Percentiles rank a stretch among this genome's conserved stretches.
These are phyloP conservation scores for Stichopus horrens DNA, from an alignment of 53 echinoderm and acorn worm species.

Conservation along the genomic window DNA sequence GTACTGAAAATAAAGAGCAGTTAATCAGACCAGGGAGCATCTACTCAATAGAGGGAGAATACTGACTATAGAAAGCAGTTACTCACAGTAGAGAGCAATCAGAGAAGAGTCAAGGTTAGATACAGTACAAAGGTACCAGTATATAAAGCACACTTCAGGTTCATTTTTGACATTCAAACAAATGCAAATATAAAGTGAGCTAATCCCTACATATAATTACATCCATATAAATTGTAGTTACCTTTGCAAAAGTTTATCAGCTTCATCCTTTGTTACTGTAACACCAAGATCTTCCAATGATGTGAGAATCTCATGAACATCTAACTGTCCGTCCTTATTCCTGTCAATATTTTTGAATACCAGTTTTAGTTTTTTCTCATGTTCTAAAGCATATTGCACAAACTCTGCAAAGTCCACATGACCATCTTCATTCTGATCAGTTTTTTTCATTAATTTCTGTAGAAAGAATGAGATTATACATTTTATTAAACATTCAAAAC, in stretches of 20 bases:
- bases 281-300: slow-evolving; percentile 88
- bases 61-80: too few species aligned
- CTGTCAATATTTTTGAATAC: slow-evolving; percentile 92
- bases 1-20: too few species aligned
- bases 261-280: slow-evolving; percentile 82
- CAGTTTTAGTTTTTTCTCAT: slow-evolving; percentile 90
- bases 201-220: too few species aligned
- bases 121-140: too few species aligned
- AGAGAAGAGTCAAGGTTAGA: too few species aligned
- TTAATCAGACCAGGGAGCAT: too few species aligned
- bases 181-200: too few species aligned
- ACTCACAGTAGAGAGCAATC: too few species aligned
- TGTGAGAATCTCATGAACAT: slow-evolving; percentile 80
- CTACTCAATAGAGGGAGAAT: too few species aligned
- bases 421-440: slow-evolving; percentile 93
- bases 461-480: not conserved
- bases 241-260: slow-evolving; percentile 94
- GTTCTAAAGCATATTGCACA: slow-evolving; percentile 90
- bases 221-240: not conserved
- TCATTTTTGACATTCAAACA: too few species aligned
- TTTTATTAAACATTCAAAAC: too few species aligned
- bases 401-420: slow-evolving; percentile 98
- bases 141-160: too few species aligned
- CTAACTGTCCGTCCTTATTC: slow-evolving; percentile 88
- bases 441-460: slow-evolving; percentile 94